Base-by-base conservation (phyloP, 2,888 invertebrate genomes). In the Pinctada fucata region DNA sequence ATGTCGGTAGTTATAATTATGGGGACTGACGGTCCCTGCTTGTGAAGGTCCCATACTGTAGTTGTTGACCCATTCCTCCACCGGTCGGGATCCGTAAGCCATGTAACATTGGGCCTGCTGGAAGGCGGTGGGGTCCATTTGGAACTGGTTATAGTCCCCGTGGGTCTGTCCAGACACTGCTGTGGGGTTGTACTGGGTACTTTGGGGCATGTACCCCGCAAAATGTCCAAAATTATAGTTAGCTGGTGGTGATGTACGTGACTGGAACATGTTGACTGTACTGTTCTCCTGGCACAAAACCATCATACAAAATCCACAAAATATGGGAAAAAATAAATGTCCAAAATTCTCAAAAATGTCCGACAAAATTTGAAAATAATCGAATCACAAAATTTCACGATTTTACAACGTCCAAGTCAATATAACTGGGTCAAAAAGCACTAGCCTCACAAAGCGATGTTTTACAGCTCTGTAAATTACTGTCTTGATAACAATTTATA, bases 11-110 rank as follows among this genome's bases (percentile, higher is more conserved):
- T 79, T 65, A 58, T 87, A 85, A 45, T 79, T 81, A 58, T 83
- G 79, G 16, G 85, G 81, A 13, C 81, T 85, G 31, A 75, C 72
- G 10, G 83, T 76, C 58, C 83, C 76, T 3, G 81, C 63, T 49
- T 78, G 74, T 49, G 83, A 76, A 65, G 81, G 2, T 47, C 72
- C 70, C 50, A 79, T 79, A 31, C 76, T 73, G 3, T 82, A 81
- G 13, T 82, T 81, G 69, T 86, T 85, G 52, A 79, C 78, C 89
- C 89, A 89, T n/a, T 89, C 89, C 47, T 89, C 89, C 66, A 82
- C 67, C 3, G 76, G 79, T 6, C 83, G 77, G 49, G 84, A 74
- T 3, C 81, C 85, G 78, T 85, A 85, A 80, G 84, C 80, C 74
- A 82, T 83, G 66, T 82, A 84, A 77, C 84, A 86, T 79, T 83